Evolutionary conservation across 2,797 vertebrate species (phyloP).

Genomic region (Lophotriccus pileatus): DNA sequence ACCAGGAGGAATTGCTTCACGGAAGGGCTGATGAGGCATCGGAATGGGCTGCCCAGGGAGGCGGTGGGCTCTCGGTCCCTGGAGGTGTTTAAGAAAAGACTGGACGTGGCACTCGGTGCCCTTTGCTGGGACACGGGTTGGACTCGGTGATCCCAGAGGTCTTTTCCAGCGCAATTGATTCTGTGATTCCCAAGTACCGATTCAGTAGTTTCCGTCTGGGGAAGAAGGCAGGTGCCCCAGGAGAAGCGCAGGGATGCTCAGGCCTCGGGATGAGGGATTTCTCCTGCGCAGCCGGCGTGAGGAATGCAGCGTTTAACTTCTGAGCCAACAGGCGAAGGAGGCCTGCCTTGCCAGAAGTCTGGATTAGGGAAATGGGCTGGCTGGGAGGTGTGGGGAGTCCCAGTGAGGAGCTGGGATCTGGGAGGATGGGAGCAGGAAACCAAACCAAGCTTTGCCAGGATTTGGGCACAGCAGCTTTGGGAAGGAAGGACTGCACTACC

Average conservation of each 20-base stretch:
- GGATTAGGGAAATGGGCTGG: background rate
- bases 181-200: no score
- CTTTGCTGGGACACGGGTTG: fast-evolving
- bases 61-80: background rate
- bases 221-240: background rate
- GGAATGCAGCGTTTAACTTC: background rate
- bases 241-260: background rate
- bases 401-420: background rate
- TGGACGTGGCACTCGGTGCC: fast-evolving
- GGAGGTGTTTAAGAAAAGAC: background rate
- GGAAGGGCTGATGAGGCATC: fast-evolving
- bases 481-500: background rate
- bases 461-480: background rate
- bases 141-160: fast-evolving
- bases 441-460: background rate
- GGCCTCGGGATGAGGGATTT: background rate
- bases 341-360: background rate
- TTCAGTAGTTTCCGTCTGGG: background rate
- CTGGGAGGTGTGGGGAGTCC: background rate
- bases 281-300: background rate
- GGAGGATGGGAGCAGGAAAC: background rate
- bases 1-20: no score
- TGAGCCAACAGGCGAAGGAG: background rate
- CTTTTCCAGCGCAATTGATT: background rate
- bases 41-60: background rate